Percentiles rank a stretch among this genome's conserved stretches.
These are phyloP conservation scores for Gallinago paraguaiae DNA, from an alignment of 2,113 vertebrate genomes.

Conservation along the genomic window DNA sequence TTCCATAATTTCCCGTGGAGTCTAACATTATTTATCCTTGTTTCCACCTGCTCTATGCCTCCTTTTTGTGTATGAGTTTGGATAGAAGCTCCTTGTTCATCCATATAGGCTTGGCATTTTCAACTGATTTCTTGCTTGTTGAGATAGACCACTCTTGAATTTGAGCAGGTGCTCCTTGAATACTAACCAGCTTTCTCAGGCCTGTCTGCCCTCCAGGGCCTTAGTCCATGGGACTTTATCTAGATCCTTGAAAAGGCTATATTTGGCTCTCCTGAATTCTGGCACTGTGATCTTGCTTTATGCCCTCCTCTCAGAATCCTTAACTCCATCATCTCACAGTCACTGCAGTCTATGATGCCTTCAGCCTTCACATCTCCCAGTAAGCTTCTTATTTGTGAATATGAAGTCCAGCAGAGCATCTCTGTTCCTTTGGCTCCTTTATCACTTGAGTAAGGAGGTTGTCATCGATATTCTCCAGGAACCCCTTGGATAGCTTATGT, in stretches of 20 bases:
- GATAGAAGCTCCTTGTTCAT: background rate
- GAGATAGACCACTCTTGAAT: background rate
- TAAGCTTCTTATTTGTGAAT: background rate
- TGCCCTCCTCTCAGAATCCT: background rate
- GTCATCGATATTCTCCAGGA: background rate
- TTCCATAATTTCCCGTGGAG: background rate
- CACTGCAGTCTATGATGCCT: background rate
- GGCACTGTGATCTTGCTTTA: background rate
- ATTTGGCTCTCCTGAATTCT: background rate
- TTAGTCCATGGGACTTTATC: background rate
- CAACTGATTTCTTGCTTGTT: background rate
- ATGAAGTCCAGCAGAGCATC: background rate
- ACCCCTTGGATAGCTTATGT: no score
- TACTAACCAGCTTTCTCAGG: background rate
- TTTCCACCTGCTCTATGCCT: background rate
- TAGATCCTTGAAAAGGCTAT: background rate
- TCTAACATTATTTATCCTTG: background rate
- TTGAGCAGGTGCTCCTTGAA: background rate
- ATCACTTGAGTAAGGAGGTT: background rate
- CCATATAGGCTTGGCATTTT: background rate
- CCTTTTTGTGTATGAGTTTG: background rate
- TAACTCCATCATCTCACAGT: background rate
- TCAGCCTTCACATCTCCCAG: background rate
- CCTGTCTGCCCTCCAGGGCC: fast-evolving
- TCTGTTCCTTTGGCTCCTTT: background rate